A percentile compares a stretch with the other conserved stretches of the same genome.
phyloP scores from a whole-genome alignment of 1,140 invertebrate genomes.

The Formica selysi region DNA sequence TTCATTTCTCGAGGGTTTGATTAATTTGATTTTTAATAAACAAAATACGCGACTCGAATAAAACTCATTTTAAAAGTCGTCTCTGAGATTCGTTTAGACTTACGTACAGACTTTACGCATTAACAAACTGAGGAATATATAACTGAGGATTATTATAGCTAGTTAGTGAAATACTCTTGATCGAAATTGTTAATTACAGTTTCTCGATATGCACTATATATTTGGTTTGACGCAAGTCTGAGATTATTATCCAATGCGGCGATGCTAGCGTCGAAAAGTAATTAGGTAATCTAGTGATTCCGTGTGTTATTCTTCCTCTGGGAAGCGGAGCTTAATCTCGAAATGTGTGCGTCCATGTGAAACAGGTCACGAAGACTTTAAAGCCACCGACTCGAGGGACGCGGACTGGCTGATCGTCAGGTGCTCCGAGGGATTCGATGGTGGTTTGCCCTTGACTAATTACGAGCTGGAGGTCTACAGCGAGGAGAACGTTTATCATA shows the following conservation, averaged over 20 bases:
- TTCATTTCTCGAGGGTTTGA: neutral
- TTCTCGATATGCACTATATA: neutral
- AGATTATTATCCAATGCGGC: conserved; percentile 48
- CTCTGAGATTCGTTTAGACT: conserved; percentile 9
- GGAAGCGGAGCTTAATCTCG: conserved; percentile 12
- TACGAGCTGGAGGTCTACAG: conserved; percentile 92
- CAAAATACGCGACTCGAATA: neutral
- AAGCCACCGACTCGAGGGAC: conserved; percentile 92
- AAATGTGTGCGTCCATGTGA: conserved; percentile 36
- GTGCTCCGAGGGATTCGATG: conserved; percentile 94
- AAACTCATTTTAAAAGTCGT: conserved; percentile 12
- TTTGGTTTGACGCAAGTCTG: conserved; percentile 25
- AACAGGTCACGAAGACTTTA: conserved; percentile 88
- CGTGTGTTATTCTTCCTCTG: conserved; percentile 54
- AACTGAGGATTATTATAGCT: conserved; percentile 8
- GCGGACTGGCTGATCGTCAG: conserved; percentile 90
- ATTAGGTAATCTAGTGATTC: conserved; percentile 49
- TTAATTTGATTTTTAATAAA: neutral
- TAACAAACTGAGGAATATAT: neutral
- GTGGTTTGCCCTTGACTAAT: conserved; percentile 93
- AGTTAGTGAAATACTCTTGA: conserved; percentile 1
- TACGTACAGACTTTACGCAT: no score
- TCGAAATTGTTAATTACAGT: conserved; percentile 21
- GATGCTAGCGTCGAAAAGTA: conserved; percentile 30
- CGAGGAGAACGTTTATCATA: conserved; percentile 81